Conservation (phyloP, 37 sponge, comb jelly and placozoan species). For the Ephydatia muelleri region DNA sequence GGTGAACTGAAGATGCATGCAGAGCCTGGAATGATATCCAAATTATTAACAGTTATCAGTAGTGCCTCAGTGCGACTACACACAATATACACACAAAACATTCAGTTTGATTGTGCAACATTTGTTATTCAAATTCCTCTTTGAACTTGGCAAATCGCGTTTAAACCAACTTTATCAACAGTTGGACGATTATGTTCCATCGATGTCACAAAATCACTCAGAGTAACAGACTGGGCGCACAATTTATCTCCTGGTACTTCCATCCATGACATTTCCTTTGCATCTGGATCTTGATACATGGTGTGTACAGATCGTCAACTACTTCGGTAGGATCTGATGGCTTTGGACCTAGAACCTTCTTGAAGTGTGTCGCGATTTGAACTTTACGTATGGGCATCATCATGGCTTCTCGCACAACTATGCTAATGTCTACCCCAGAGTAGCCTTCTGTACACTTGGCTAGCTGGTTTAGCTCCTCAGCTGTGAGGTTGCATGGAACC, state of each 20-base stretch:
- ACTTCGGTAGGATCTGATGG: conserved; percentile 14
- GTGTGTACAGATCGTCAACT: conserved; percentile 55
- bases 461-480: conserved; percentile 59
- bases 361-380: conserved; percentile 97
- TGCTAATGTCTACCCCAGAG: conserved; percentile 96
- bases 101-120: conserved; percentile 26
- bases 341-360: conserved; percentile 43
- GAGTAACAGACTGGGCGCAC: conserved; percentile 76
- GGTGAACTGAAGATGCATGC: background rate
- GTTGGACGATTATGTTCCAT: conserved; percentile 84
- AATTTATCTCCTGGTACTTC: conserved; percentile 83
- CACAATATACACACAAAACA: background rate
- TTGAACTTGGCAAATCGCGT: conserved; percentile 88
- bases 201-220: conserved; percentile 78
- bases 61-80: background rate
- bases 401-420: conserved; percentile 92
- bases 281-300: conserved; percentile 70
- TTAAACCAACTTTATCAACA: conserved; percentile 85
- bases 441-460: conserved; percentile 86
- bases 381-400: conserved; percentile 97
- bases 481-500: conserved; percentile 61
- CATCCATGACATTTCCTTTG: conserved; percentile 93
- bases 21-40: background rate
- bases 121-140: conserved; percentile 91
- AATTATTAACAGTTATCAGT: background rate